These are phyloP conservation scores for Drosophila sordidapex DNA, from an alignment of 2,888 invertebrate species.

Conservation along the genomic window DNA sequence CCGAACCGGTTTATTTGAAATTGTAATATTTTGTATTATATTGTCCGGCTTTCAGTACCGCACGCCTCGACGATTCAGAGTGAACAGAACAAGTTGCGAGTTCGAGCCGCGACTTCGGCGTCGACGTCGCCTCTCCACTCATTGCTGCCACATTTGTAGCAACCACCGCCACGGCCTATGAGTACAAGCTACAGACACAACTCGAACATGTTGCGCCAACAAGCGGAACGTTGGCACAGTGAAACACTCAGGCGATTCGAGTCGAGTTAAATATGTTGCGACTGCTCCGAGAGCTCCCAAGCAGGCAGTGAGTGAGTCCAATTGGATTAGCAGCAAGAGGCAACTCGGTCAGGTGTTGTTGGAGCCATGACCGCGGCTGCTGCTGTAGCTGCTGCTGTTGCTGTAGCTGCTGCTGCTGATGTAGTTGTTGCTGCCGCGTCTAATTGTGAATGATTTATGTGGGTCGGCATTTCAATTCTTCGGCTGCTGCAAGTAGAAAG, in stretches of 20 bases:
- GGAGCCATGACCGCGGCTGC: conserved; percentile 61
- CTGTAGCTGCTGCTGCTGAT: conserved; percentile 22
- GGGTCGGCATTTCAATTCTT: conserved; percentile 66
- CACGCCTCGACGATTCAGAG: conserved; percentile 66
- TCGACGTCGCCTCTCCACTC: conserved; percentile 49
- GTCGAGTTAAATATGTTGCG: background rate
- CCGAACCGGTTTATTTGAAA: conserved; percentile 39
- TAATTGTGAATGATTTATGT: conserved; percentile 79
- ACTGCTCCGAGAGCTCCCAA: conserved; percentile 4
- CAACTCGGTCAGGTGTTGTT: conserved; percentile 75
- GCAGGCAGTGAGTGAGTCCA: conserved; percentile 29
- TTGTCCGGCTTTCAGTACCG: conserved; percentile 63
- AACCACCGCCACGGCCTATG: conserved; percentile 6
- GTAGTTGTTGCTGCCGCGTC: conserved; percentile 62
- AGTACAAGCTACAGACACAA: background rate
- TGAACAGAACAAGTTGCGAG: conserved; percentile 64
- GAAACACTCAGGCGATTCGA: conserved; percentile 39
- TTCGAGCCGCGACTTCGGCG: conserved; percentile 52
- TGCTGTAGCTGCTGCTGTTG: conserved; percentile 9
- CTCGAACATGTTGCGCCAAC: conserved; percentile 42
- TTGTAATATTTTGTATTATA: conserved; percentile 27
- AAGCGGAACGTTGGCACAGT: conserved; percentile 30
- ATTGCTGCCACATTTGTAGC: conserved; percentile 22
- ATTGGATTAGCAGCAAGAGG: conserved; percentile 28
- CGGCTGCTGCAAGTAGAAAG: conserved; percentile 51